Evolutionary conservation across 2,797 vertebrate genomes (phyloP).

Genomic region (Poeciliopsis gracilis): DNA sequence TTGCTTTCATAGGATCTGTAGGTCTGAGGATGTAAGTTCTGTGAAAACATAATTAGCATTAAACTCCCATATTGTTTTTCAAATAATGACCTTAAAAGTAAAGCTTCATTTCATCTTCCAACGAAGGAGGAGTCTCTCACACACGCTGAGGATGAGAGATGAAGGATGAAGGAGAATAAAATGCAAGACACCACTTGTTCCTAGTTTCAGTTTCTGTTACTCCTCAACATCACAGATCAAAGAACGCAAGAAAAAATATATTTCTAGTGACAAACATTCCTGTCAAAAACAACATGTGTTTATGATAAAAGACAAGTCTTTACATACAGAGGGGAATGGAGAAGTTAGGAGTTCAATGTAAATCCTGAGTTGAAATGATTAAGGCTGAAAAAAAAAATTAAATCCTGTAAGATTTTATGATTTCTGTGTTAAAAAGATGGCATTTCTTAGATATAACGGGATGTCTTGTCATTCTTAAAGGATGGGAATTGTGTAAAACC

Average conservation of each 20-base stretch:
- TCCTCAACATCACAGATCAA: not conserved
- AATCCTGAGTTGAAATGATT: not conserved
- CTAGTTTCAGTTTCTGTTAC: not conserved
- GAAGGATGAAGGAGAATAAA: not conserved
- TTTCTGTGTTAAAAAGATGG: not conserved
- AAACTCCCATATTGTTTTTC: not conserved
- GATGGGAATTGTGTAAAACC: not conserved
- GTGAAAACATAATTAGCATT: not conserved
- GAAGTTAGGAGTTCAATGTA: not conserved
- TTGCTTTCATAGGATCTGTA: not conserved
- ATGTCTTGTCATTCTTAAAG: not conserved
- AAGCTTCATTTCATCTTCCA: not conserved
- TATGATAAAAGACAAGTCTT: not conserved
- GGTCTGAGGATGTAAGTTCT: not conserved
- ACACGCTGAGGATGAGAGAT: not conserved
- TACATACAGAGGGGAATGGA: not conserved
- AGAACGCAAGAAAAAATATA: not conserved
- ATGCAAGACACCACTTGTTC: not conserved
- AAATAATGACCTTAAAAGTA: not conserved
- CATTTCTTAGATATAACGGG: not conserved
- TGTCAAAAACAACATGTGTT: not conserved
- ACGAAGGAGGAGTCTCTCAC: not conserved
- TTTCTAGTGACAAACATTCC: not conserved
- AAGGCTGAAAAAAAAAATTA: not conserved
- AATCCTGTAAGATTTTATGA: not conserved